Evolutionary conservation across 2,113 vertebrate genomes (phyloP), one percentile per base, ranked within the genome.

Genomic region (Dicentrarchus labrax): DNA sequence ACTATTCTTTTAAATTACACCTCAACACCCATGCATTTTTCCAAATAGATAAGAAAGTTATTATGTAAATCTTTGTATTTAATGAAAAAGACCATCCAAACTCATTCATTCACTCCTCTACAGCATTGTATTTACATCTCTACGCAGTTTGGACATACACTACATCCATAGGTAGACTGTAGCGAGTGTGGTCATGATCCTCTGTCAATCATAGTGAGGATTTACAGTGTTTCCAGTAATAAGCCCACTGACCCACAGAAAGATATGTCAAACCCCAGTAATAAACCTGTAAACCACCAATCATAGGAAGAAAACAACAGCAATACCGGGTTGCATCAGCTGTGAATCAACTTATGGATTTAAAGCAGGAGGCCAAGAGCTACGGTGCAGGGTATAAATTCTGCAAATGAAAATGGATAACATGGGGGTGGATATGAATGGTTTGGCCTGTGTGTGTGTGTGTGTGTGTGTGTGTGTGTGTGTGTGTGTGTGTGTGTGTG

Each of bases 261-360:
- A 84, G 54, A 87, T 77, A 87, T 86, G 87, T 91, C 86, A 91
- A 73, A 86, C 57, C 76, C 22, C 36, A 36, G 83, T 86, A 88
- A 90, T 90, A 85, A 92, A 93, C 78, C 74, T 80, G 74, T 86
- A 88, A 85, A 83, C 83, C 80, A 88, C 71, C 83, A 84, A 81
- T 85, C 83, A 81, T 48, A 43, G 9, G 38, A 6, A 68, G 38
- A 80, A 69, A 56, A 86, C 62, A 91, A 84, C 84, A 83, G 64
- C 79, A 80, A 81, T 82, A 36, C 51, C 22, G 43, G 48, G 72
- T 76, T 71, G 84, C 85, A 70, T 90, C 73, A 80, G 84, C 64
- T 74, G 80, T 80, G 84, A 92, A 88, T 91, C 89, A 90, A 68
- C 47, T 21, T 78, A 91, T 85, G 74, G 80, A 90, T 88, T 91